Conservation (phyloP, 2,888 invertebrate genomes). For the Mimumesa dahlbomi region DNA sequence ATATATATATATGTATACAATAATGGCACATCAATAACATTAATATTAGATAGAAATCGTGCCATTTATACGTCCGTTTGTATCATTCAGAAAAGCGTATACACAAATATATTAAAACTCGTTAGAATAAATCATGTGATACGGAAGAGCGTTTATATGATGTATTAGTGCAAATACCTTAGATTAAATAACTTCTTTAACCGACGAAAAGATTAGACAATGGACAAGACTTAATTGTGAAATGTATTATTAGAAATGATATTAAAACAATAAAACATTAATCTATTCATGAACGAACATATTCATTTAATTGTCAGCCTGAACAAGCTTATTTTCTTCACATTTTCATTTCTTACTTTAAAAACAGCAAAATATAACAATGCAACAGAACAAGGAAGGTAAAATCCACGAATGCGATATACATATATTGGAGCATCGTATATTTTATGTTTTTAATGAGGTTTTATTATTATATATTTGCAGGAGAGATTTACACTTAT, state of each 20-base stretch:
- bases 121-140: conserved; percentile 46
- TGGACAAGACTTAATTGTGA: conserved; percentile 16
- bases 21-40: conserved; percentile 18
- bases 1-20: conserved; percentile 1
- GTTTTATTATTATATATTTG: conserved; percentile 63
- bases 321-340: not conserved
- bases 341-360: too few species aligned
- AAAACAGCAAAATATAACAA: not conserved
- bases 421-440: conserved; percentile 49
- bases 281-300: not conserved
- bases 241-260: conserved; percentile 44
- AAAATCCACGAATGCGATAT: conserved; percentile 39
- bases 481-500: conserved; percentile 64
- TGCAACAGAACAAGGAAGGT: conserved; percentile 24
- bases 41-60: conserved; percentile 15
- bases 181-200: conserved; percentile 27
- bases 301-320: not conserved
- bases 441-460: conserved; percentile 65
- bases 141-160: conserved; percentile 33
- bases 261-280: conserved; percentile 52
- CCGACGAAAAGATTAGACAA: conserved; percentile 21
- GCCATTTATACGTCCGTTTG: conserved; percentile 41
- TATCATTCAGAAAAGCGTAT: conserved; percentile 26
- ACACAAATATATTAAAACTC: conserved; percentile 10
- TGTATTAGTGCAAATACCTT: conserved; percentile 45